Conservation (phyloP, 2,888 invertebrate genomes). For the Monopis laevigella region DNA sequence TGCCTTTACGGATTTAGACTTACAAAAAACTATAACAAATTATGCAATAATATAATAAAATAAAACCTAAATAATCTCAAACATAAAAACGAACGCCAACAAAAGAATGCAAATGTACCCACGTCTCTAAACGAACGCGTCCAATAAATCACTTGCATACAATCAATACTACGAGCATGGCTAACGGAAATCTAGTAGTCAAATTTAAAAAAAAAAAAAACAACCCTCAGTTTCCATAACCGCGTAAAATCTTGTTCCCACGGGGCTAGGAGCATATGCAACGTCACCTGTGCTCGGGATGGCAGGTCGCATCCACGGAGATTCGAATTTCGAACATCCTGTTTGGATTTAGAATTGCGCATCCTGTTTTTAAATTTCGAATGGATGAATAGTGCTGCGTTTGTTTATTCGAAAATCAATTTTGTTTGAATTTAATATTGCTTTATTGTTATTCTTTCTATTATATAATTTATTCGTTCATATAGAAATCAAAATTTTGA, state of each 20-base stretch:
- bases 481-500: too few species aligned
- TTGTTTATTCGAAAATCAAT: too few species aligned
- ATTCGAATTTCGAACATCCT: conserved; percentile 32
- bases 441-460: too few species aligned
- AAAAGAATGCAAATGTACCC: conserved; percentile 18
- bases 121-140: not conserved
- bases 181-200: conserved; percentile 29
- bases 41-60: too few species aligned
- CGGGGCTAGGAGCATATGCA: conserved; percentile 34
- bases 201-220: conserved; percentile 22
- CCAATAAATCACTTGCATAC: conserved; percentile 30
- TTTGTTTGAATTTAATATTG: too few species aligned
- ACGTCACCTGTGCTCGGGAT: conserved; percentile 58
- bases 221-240: conserved; percentile 36
- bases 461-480: too few species aligned
- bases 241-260: conserved; percentile 53
- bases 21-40: too few species aligned
- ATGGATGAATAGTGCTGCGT: conserved; percentile 2
- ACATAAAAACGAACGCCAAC: conserved; percentile 3
- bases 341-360: conserved; percentile 40
- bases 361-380: conserved; percentile 30
- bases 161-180: conserved; percentile 32
- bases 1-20: too few species aligned
- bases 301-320: conserved; percentile 36
- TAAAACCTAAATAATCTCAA: too few species aligned